These are phyloP conservation scores for Agrilus biguttatus DNA, from an alignment of 2,888 invertebrate genomes.

Conservation along the genomic window DNA sequence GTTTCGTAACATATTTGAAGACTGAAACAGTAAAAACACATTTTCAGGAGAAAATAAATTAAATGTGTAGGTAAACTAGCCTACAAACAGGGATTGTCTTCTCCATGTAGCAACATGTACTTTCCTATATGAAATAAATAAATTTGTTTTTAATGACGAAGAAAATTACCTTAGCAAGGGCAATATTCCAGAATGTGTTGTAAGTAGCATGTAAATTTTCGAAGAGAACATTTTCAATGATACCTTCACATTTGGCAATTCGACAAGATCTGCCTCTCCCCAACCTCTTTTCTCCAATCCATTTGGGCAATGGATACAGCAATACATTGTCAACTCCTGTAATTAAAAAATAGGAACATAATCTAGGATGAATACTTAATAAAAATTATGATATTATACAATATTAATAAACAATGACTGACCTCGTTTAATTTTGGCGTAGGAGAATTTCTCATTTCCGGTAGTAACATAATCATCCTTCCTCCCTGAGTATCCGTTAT, in stretches of 20 bases:
- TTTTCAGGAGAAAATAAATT: neutral
- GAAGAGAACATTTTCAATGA: constrained; percentile 48
- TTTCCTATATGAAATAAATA: no score
- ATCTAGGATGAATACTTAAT: no score
- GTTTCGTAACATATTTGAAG: constrained; percentile 70
- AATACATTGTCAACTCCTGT: constrained; percentile 39
- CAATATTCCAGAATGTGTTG: constrained; percentile 60
- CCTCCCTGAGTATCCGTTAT: constrained; percentile 57
- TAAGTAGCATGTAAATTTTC: constrained; percentile 52
- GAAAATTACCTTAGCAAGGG: constrained; percentile 58
- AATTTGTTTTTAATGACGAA: neutral
- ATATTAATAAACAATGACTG: constrained; percentile 5
- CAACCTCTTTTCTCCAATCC: constrained; percentile 50
- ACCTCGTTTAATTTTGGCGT: constrained; percentile 28
- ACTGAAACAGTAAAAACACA: constrained; percentile 31
- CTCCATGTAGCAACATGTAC: no score
- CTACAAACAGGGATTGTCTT: no score
- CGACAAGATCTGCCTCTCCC: constrained; percentile 55
- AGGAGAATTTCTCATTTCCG: constrained; percentile 44
- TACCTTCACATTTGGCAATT: constrained; percentile 48
- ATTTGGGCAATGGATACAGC: constrained; percentile 48
- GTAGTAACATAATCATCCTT: constrained; percentile 50
- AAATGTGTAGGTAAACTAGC: constrained; percentile 9
- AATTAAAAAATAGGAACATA: constrained; percentile 5
- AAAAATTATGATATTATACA: no score